Evolutionary conservation across 1,140 invertebrate species (phyloP).

Genomic region (Zaprionus taronus): DNA sequence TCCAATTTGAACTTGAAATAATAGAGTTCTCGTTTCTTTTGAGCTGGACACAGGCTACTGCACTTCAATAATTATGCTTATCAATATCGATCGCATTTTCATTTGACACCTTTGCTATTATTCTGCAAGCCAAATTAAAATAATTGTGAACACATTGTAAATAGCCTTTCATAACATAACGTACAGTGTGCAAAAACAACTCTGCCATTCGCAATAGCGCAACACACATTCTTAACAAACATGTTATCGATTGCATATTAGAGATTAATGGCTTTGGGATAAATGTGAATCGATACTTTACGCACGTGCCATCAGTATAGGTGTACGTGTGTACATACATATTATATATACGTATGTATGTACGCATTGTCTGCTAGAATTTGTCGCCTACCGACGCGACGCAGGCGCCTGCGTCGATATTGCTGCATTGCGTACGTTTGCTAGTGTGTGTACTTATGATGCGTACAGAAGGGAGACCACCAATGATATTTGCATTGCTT

Average conservation of each 20-base stretch:
- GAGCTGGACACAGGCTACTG: no score
- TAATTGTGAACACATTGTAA: no score
- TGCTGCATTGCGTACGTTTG: conserved; percentile 29
- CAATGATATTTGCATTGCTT: conserved; percentile 40
- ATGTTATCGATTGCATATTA: conserved; percentile 21
- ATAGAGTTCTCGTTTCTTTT: no score
- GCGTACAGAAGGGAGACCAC: conserved; percentile 9
- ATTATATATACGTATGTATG: conserved; percentile 14
- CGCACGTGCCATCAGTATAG: conserved; percentile 30
- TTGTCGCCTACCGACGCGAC: conserved; percentile 22
- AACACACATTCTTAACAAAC: background rate
- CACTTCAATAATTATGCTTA: background rate
- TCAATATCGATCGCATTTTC: background rate
- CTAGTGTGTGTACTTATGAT: background rate
- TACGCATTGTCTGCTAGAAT: conserved; percentile 17
- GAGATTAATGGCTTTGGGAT: background rate
- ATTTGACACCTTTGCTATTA: no score
- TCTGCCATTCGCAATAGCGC: background rate
- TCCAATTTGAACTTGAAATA: background rate
- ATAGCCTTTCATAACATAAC: no score
- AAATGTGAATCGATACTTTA: conserved; percentile 29
- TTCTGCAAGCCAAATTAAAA: no score
- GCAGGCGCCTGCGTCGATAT: conserved; percentile 53
- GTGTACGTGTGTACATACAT: conserved; percentile 3
- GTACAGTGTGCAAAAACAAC: no score